Evolutionary conservation across 2,797 vertebrate genomes (phyloP).

Genomic region (Pygocentrus nattereri): DNA sequence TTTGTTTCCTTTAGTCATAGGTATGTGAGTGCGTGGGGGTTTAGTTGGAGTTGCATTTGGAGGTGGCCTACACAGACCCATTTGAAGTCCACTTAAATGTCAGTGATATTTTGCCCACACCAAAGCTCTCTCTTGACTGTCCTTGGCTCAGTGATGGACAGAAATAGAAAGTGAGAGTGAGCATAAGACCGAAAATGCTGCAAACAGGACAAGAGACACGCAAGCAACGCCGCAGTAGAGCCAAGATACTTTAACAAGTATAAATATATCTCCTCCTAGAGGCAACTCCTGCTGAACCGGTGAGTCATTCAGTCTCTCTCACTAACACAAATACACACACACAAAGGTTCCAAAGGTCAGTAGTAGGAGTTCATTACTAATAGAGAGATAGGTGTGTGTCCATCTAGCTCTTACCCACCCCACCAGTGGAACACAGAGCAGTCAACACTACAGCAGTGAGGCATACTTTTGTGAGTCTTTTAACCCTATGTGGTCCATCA

Average conservation of each 20-base stretch:
- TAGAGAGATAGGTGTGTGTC: neutral
- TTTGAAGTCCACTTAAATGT: constrained; percentile 36
- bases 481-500: neutral
- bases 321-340: constrained; percentile 38
- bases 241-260: constrained; percentile 63
- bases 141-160: constrained; percentile 37
- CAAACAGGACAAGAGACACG: constrained; percentile 47
- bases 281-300: constrained; percentile 57
- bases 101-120: constrained; percentile 36
- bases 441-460: neutral
- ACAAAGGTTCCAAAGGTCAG: constrained; percentile 44
- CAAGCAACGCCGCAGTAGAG: constrained; percentile 50
- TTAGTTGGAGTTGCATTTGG: neutral
- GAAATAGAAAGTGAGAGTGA: constrained; percentile 53
- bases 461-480: neutral
- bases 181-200: constrained; percentile 36
- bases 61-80: constrained; percentile 18
- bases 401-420: neutral
- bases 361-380: constrained; percentile 42
- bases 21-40: constrained; percentile 23
- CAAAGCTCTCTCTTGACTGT: constrained; percentile 39
- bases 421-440: neutral
- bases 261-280: constrained; percentile 66
- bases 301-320: constrained; percentile 57
- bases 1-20: constrained; percentile 27